phyloP scores from a whole-genome alignment of 1,140 invertebrate genomes.

The Heliconius hermathena region DNA sequence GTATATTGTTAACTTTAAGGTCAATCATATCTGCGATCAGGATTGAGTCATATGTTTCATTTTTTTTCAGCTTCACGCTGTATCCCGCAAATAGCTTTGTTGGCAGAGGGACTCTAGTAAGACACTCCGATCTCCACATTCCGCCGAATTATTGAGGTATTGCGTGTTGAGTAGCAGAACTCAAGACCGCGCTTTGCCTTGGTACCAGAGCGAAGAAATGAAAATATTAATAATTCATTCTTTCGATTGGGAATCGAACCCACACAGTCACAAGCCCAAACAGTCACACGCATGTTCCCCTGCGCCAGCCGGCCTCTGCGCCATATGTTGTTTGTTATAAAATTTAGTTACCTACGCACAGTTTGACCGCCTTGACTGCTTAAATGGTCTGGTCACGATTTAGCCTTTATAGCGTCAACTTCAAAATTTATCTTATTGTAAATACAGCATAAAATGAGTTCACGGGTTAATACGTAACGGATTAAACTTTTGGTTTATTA shows the following conservation, averaged over 20 bases:
- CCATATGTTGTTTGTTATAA: conserved; percentile 54
- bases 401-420: conserved; percentile 28
- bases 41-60: conserved; percentile 45
- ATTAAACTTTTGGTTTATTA: conserved; percentile 2
- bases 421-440: conserved; percentile 27
- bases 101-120: too few relatives aligned
- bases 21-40: conserved; percentile 55
- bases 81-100: too few relatives aligned
- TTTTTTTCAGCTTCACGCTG: too few relatives aligned
- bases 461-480: conserved; percentile 22
- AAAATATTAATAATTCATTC: too few relatives aligned
- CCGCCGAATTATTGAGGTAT: too few relatives aligned
- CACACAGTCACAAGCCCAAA: too few relatives aligned
- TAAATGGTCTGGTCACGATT: conserved; percentile 64
- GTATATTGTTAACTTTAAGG: conserved; percentile 36
- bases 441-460: conserved; percentile 19
- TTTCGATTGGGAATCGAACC: too few relatives aligned
- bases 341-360: conserved; percentile 47
- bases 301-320: conserved; percentile 9
- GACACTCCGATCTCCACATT: too few relatives aligned
- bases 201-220: too few relatives aligned
- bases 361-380: conserved; percentile 57
- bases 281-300: too few relatives aligned
- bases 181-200: too few relatives aligned
- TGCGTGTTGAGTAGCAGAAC: too few relatives aligned